Conservation (phyloP, 2,113 vertebrate genomes). For the Colistium nudipinnis region DNA sequence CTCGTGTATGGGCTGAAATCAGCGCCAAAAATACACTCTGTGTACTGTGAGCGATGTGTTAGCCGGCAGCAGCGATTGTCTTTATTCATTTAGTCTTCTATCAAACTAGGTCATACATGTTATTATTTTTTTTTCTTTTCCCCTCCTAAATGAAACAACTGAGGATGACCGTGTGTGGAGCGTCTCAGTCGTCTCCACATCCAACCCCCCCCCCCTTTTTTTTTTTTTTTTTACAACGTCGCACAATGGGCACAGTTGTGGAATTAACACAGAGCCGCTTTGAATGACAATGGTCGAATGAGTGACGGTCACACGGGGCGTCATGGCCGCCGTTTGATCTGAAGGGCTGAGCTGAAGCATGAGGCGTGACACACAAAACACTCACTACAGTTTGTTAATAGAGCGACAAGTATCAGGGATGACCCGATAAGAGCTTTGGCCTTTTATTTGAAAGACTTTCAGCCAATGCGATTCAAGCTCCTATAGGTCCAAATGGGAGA, state of each 20-base stretch:
- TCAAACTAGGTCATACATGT: not conserved
- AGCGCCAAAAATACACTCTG: constrained; percentile 9
- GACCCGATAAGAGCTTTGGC: constrained; percentile 15
- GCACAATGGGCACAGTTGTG: constrained; percentile 22
- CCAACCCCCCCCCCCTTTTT: not conserved
- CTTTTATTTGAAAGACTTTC: too few species aligned
- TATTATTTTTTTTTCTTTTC: not conserved
- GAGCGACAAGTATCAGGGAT: constrained; percentile 35
- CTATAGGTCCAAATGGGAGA: too few species aligned
- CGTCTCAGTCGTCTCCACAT: not conserved
- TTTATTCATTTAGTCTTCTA: constrained; percentile 21
- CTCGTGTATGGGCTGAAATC: not conserved
- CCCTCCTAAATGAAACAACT: not conserved
- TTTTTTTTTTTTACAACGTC: not conserved
- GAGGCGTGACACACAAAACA: not conserved
- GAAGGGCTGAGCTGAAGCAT: not conserved
- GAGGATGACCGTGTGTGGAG: not conserved
- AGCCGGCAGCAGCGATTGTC: constrained; percentile 9
- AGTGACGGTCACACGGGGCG: constrained; percentile 15
- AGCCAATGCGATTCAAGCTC: too few species aligned
- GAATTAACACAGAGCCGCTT: constrained; percentile 15
- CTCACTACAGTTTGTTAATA: constrained; percentile 36
- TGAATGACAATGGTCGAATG: constrained; percentile 47
- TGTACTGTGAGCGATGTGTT: not conserved
- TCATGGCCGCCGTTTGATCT: not conserved